A percentile compares a stretch with the other conserved stretches of the same genome.
Evolutionary conservation across 2,113 vertebrate species (phyloP).

Genomic region (Pungitius pungitius): DNA sequence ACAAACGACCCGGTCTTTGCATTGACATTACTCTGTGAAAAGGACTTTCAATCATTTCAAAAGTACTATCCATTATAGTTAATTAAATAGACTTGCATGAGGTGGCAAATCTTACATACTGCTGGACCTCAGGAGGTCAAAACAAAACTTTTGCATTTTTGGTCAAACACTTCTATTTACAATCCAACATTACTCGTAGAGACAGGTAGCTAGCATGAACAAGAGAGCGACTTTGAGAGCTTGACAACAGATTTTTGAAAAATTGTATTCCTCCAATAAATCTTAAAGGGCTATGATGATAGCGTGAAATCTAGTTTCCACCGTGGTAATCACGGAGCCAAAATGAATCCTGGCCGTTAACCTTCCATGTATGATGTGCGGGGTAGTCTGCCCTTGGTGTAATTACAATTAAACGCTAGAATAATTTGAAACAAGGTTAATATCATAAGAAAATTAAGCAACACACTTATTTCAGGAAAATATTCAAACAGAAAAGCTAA

Average conservation of each 20-base stretch:
- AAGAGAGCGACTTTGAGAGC: background rate
- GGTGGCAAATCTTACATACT: background rate
- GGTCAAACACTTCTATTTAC: background rate
- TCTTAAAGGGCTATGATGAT: background rate
- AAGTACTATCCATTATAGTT: background rate
- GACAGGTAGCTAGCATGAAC: background rate
- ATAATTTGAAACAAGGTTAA: slow-evolving; percentile 1
- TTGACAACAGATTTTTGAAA: background rate
- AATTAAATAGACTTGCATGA: background rate
- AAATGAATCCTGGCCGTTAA: slow-evolving; percentile 26
- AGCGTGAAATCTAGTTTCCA: slow-evolving; percentile 26
- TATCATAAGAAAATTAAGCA: background rate
- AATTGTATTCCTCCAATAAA: background rate
- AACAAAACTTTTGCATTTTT: background rate
- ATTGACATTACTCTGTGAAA: slow-evolving; percentile 1
- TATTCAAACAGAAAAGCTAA: background rate
- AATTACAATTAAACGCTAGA: slow-evolving; percentile 4
- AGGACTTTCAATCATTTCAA: slow-evolving; percentile 3
- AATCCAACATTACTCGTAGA: background rate
- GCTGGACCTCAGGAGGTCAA: background rate
- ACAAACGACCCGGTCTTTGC: background rate
- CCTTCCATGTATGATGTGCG: background rate
- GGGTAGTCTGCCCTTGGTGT: slow-evolving; percentile 19
- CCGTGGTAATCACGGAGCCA: slow-evolving; percentile 22
- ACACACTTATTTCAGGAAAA: background rate